phyloP scores from a whole-genome alignment of 2,888 invertebrate genomes.

The Melinopterus prodromus region DNA sequence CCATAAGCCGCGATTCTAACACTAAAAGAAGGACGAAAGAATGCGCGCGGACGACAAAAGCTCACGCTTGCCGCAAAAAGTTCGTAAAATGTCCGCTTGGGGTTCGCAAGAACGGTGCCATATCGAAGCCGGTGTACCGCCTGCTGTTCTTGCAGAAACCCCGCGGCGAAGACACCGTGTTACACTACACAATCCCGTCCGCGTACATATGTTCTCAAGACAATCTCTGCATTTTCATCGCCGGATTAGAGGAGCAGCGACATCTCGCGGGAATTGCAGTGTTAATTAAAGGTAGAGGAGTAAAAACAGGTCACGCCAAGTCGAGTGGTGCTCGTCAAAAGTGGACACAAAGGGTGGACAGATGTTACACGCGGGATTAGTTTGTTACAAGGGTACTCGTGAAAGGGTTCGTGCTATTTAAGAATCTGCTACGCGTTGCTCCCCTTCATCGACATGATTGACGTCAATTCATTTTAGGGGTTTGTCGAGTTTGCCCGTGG shows the following conservation, averaged over 20 bases:
- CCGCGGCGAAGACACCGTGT: slow-evolving; percentile 48
- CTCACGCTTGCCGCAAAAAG: not conserved
- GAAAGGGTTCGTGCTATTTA: no score
- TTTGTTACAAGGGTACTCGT: not conserved
- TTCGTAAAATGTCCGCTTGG: not conserved
- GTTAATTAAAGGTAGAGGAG: slow-evolving; percentile 5
- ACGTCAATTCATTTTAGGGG: not conserved
- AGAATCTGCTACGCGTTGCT: not conserved
- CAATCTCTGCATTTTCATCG: slow-evolving; percentile 32
- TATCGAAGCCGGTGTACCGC: slow-evolving; percentile 45
- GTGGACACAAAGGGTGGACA: slow-evolving; percentile 17
- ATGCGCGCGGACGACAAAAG: slow-evolving; percentile 13
- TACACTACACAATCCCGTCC: slow-evolving; percentile 46
- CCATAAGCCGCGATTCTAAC: not conserved
- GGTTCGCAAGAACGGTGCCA: slow-evolving; percentile 43
- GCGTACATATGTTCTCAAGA: slow-evolving; percentile 36
- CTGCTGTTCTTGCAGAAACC: slow-evolving; percentile 46
- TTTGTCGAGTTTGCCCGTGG: not conserved
- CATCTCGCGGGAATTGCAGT: not conserved
- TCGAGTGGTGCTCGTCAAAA: not conserved
- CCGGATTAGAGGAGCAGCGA: slow-evolving; percentile 20
- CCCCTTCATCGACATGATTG: not conserved
- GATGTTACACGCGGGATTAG: not conserved
- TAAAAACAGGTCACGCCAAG: not conserved
- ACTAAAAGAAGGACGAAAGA: not conserved